A percentile compares a stretch with the other conserved stretches of the same genome.
Evolutionary conservation across 2,113 vertebrate genomes (phyloP).

Genomic region (Thamnophis sirtalis): DNA sequence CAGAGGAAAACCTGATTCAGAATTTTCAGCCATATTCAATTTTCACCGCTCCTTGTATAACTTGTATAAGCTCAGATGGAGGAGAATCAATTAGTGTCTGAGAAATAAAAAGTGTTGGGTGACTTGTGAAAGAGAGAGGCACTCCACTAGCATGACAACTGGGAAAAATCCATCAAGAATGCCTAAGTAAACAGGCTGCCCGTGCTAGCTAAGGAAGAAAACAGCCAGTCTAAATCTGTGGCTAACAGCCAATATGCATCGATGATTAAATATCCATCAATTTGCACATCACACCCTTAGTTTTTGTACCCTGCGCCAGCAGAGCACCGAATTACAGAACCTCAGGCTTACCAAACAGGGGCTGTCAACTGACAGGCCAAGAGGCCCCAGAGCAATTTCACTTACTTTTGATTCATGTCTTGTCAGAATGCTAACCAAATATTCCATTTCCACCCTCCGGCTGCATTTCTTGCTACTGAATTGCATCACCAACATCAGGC

Average conservation of each 20-base stretch:
- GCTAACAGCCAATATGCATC: neutral
- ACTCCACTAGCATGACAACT: neutral
- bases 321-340: conserved; percentile 27
- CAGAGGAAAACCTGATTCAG: neutral
- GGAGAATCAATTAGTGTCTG: neutral
- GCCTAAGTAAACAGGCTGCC: neutral
- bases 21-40: neutral
- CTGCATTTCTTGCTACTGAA: conserved; percentile 52
- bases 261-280: conserved; percentile 7
- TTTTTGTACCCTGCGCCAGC: neutral
- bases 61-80: neutral
- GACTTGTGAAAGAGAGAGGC: neutral
- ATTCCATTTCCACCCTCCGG: conserved; percentile 64
- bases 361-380: conserved; percentile 49
- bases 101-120: neutral
- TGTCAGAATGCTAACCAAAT: conserved; percentile 69
- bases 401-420: conserved; percentile 70
- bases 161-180: neutral
- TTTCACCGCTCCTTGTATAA: conserved; percentile 2
- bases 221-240: neutral
- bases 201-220: neutral
- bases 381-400: conserved; percentile 59
- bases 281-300: neutral
- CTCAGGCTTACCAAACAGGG: conserved; percentile 49
- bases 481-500: conserved; percentile 49